These are phyloP conservation scores for Sebastes paucispinis DNA, from an alignment of 2,797 vertebrate species.

Conservation along the genomic window DNA sequence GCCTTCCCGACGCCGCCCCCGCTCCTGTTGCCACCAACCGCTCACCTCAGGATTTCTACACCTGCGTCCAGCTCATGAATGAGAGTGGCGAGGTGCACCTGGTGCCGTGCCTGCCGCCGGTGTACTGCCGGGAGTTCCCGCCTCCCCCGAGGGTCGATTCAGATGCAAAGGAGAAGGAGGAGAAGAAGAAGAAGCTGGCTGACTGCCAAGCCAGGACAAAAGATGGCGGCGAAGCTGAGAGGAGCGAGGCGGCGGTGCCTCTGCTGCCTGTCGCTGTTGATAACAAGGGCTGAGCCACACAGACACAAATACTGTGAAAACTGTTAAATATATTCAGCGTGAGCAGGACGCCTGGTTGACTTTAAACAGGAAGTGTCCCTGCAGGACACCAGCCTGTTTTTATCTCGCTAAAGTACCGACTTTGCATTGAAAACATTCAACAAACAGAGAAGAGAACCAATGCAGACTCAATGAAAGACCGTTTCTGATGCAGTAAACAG, in stretches of 20 bases:
- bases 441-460: too few species aligned
- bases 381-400: too few species aligned
- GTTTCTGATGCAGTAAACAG: too few species aligned
- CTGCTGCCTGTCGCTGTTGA: conserved; percentile 49
- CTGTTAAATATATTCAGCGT: too few species aligned
- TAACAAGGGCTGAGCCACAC: conserved; percentile 27
- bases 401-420: too few species aligned
- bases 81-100: conserved; percentile 75
- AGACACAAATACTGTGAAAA: neutral
- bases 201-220: conserved; percentile 34
- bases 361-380: too few species aligned
- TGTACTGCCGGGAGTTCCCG: conserved; percentile 37
- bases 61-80: conserved; percentile 78
- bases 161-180: conserved; percentile 16
- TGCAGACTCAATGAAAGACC: too few species aligned
- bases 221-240: neutral
- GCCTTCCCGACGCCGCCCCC: neutral
- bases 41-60: conserved; percentile 77
- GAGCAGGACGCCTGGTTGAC: too few species aligned
- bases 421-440: too few species aligned
- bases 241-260: conserved; percentile 46
- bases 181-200: conserved; percentile 39
- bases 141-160: neutral
- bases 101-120: conserved; percentile 67
- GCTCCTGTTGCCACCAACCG: neutral